Conservation (phyloP, 2,888 invertebrate species). For the Podabrus alpinus region DNA sequence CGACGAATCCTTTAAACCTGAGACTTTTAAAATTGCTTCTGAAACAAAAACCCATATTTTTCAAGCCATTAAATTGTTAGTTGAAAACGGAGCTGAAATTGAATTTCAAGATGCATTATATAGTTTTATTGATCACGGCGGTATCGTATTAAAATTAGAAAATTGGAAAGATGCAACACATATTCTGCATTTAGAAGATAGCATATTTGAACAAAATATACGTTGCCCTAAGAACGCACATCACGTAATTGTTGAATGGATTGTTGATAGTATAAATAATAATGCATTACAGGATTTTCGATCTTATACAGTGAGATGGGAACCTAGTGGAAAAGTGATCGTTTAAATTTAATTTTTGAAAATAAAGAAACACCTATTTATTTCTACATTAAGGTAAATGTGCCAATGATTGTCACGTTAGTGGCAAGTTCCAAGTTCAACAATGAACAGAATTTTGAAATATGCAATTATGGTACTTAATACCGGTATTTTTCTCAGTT, state of each 20-base stretch:
- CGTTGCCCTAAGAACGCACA: conserved; percentile 42
- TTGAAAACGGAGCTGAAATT: conserved; percentile 50
- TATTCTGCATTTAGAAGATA: conserved; percentile 48
- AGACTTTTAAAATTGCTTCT: background rate
- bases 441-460: too few species aligned
- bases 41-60: conserved; percentile 55
- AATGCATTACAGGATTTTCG: conserved; percentile 43
- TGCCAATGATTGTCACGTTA: too few species aligned
- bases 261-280: conserved; percentile 53
- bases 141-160: conserved; percentile 51
- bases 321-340: background rate
- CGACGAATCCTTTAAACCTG: background rate
- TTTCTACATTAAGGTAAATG: too few species aligned
- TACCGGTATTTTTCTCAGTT: too few species aligned
- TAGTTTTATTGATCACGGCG: conserved; percentile 70
- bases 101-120: conserved; percentile 53
- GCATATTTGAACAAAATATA: conserved; percentile 33
- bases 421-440: too few species aligned
- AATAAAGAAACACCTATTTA: too few species aligned
- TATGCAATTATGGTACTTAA: too few species aligned
- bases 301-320: conserved; percentile 40
- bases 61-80: conserved; percentile 53
- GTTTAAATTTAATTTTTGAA: background rate
- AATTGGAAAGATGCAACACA: conserved; percentile 48
- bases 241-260: conserved; percentile 54